These are phyloP conservation scores for Lasioglossum marginatum DNA, from an alignment of 2,888 invertebrate genomes.

Conservation along the genomic window DNA sequence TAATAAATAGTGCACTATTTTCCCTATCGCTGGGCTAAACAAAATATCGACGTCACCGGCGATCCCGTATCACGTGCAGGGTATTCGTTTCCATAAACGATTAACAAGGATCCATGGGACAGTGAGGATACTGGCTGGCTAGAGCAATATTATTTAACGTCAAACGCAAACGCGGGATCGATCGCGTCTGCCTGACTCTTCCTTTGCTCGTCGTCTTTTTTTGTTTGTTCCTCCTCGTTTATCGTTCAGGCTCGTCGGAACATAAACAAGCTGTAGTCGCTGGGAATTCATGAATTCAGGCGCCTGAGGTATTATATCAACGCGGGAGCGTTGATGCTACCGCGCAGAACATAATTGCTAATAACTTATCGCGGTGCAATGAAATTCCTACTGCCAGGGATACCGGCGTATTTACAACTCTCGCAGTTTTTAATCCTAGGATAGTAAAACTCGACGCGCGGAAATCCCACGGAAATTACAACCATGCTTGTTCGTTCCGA, in stretches of 20 bases:
- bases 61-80: neutral
- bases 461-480: neutral
- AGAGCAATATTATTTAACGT: neutral
- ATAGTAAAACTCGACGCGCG: neutral
- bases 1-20: neutral
- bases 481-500: neutral
- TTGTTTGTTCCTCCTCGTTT: neutral
- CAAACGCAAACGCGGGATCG: neutral
- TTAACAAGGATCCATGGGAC: slow-evolving; percentile 8
- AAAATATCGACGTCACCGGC: neutral
- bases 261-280: slow-evolving; percentile 5
- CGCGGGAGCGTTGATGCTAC: neutral
- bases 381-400: slow-evolving; percentile 3
- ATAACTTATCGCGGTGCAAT: slow-evolving; percentile 34
- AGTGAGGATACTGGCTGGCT: neutral
- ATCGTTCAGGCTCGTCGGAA: slow-evolving; percentile 8
- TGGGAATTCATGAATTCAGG: slow-evolving; percentile 3
- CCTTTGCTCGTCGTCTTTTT: neutral
- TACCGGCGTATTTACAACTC: slow-evolving; percentile 12
- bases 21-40: neutral
- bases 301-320: neutral
- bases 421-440: neutral
- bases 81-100: slow-evolving; percentile 11
- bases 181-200: neutral
- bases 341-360: slow-evolving; percentile 22